Conservation (phyloP, 2,113 vertebrate genomes). For the Lagopus muta region DNA sequence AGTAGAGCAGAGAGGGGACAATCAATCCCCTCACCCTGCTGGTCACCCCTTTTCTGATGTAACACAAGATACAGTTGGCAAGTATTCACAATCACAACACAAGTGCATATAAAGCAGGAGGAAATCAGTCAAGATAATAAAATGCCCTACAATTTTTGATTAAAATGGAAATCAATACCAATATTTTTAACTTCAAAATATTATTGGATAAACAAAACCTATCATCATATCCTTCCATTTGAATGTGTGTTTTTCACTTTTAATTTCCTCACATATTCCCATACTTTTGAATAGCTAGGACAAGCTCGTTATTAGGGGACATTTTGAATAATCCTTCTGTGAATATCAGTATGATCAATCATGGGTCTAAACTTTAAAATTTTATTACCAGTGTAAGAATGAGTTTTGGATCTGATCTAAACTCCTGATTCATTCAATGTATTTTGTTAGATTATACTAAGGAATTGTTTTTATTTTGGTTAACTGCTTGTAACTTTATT, state of each 20-base stretch:
- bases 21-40: too few relatives aligned
- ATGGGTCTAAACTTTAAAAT: background rate
- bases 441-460: background rate
- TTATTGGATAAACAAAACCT: background rate
- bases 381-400: background rate
- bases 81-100: background rate
- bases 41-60: too few relatives aligned
- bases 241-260: background rate
- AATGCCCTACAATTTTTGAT: background rate
- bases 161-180: background rate
- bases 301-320: background rate
- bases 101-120: background rate
- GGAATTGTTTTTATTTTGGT: background rate
- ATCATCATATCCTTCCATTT: background rate
- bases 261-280: background rate
- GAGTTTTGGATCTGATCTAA: background rate
- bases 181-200: background rate
- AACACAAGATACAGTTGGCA: background rate
- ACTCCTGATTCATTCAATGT: background rate
- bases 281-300: background rate
- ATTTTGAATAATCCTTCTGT: background rate
- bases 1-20: too few relatives aligned
- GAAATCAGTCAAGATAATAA: background rate
- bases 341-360: fast-evolving
- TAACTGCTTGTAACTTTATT: background rate